These are phyloP conservation scores for Echinometra lucunter DNA, from an alignment of 53 echinoderm and acorn worm genomes.

Conservation along the genomic window DNA sequence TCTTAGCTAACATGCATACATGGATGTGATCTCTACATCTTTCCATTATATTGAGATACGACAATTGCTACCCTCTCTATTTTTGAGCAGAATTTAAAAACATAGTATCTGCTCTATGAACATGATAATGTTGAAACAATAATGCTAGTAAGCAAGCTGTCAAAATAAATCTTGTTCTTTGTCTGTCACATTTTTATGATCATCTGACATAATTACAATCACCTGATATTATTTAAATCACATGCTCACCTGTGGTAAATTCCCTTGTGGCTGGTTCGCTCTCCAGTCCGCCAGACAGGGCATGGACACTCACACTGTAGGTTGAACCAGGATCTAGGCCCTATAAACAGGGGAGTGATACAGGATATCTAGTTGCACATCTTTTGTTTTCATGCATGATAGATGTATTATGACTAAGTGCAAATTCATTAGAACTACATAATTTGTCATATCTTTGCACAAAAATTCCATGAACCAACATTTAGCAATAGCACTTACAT, in stretches of 20 bases:
- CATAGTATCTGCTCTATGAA: no score
- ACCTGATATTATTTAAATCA: neutral
- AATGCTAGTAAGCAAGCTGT: no score
- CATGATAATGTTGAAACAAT: no score
- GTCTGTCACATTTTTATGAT: no score
- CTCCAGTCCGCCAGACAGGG: constrained; percentile 61
- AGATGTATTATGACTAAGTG: neutral
- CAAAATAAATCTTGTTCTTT: no score
- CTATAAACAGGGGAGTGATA: constrained; percentile 45
- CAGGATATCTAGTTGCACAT: neutral
- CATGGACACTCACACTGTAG: constrained; percentile 63
- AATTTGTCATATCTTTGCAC: neutral
- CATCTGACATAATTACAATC: neutral
- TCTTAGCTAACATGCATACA: no score
- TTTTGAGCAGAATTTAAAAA: no score
- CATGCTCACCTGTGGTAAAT: constrained; percentile 61
- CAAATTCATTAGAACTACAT: neutral
- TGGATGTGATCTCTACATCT: no score
- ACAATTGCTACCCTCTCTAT: no score
- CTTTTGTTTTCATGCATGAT: neutral
- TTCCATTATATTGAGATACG: no score
- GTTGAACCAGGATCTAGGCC: constrained; percentile 60
- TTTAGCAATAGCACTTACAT: no score
- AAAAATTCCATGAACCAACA: no score
- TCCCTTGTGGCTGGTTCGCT: constrained; percentile 40